These are phyloP conservation scores for Eupristina koningsbergeri DNA, from an alignment of 1,140 invertebrate species.

Conservation along the genomic window DNA sequence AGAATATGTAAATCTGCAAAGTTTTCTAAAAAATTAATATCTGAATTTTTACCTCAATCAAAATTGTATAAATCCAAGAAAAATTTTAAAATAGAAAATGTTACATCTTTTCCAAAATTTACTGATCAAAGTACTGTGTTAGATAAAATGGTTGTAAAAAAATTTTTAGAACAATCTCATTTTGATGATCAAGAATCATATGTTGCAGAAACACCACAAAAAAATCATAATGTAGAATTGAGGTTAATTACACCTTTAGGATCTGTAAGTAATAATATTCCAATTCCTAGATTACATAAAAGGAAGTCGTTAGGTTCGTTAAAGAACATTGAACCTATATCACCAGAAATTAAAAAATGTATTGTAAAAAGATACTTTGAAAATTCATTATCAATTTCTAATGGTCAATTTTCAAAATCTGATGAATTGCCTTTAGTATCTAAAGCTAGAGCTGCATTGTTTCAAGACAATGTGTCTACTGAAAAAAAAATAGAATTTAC, in stretches of 20 bases:
- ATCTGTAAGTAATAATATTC: slow-evolving; percentile 58
- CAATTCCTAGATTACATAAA: slow-evolving; percentile 60
- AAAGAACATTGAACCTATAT: slow-evolving; percentile 53
- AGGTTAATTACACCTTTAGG: slow-evolving; percentile 63
- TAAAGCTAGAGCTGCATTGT: slow-evolving; percentile 65
- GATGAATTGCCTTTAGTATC: slow-evolving; percentile 56
- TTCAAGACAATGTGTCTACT: slow-evolving; percentile 58
- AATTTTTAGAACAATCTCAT: slow-evolving; percentile 57
- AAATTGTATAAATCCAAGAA: slow-evolving; percentile 40
- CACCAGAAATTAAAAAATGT: slow-evolving; percentile 55
- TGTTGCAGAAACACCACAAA: slow-evolving; percentile 61
- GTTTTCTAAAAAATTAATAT: slow-evolving; percentile 54
- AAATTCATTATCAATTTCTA: slow-evolving; percentile 47
- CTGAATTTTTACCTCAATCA: slow-evolving; percentile 36
- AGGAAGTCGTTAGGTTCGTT: slow-evolving; percentile 55
- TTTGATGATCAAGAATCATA: slow-evolving; percentile 50
- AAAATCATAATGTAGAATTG: slow-evolving; percentile 55
- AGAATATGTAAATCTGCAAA: slow-evolving; percentile 56
- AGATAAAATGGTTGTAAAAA: slow-evolving; percentile 60
- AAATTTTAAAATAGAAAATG: slow-evolving; percentile 11
- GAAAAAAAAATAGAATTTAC: slow-evolving; percentile 53
- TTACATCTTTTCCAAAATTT: slow-evolving; percentile 34
- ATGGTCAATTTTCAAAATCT: slow-evolving; percentile 56
- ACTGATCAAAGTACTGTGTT: slow-evolving; percentile 19
- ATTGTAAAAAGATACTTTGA: slow-evolving; percentile 57